phyloP scores from a whole-genome alignment of 92 coral and sea anemone species.

The Heteractis magnifica region DNA sequence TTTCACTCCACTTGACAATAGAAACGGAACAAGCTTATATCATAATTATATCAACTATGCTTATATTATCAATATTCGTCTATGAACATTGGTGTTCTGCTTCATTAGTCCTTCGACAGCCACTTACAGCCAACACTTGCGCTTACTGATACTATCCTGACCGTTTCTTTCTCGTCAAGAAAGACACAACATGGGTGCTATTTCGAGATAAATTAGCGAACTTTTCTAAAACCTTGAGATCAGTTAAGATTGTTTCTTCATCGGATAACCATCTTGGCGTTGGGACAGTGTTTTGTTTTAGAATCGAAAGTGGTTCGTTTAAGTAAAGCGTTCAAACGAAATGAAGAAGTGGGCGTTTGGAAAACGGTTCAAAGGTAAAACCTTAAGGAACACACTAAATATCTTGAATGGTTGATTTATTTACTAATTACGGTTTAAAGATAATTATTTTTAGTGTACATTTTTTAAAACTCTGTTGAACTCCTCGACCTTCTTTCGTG shows the following conservation, averaged over 20 bases:
- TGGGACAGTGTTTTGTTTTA: not conserved
- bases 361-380: conserved; percentile 27
- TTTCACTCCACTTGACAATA: not conserved
- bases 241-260: not conserved
- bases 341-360: conserved; percentile 1
- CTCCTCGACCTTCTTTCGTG: not conserved
- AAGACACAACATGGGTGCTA: not conserved
- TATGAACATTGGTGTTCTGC: not conserved
- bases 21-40: not conserved
- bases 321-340: not conserved
- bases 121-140: not conserved
- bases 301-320: not conserved
- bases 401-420: not conserved
- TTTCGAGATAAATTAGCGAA: not conserved
- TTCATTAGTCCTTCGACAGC: not conserved
- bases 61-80: not conserved
- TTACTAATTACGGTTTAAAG: not conserved
- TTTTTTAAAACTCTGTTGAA: not conserved
- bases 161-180: not conserved
- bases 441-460: not conserved
- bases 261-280: not conserved
- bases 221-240: not conserved
- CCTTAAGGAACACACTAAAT: not conserved
- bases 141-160: not conserved
- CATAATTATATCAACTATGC: no score